Base-by-base conservation (phyloP, 2,797 vertebrate species). In the Hyperoplus immaculatus region DNA sequence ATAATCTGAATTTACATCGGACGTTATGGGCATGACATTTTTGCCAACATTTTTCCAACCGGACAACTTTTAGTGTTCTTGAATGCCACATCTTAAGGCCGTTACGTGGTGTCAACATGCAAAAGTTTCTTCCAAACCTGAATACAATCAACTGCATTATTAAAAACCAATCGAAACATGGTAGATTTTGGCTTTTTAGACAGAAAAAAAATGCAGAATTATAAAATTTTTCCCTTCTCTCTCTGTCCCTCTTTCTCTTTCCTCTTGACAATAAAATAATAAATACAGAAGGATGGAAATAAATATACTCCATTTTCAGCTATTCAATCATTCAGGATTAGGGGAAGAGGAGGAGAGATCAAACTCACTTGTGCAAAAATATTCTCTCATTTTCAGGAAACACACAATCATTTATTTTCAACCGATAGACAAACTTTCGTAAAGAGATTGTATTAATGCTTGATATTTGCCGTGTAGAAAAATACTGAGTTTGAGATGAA, bases 201-300 rank as follows among this genome's bases (percentile, higher is more conserved):
- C 21, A 18, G 49, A 10, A 63, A 68, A 63, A 68, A 63, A 58
- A 55, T 46, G 58, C 68, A 77, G 29, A 71, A n/a, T 16, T 53
- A 36, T 2, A 59, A 29, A 2, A 29, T 1, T 29, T 29, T 29
- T 29, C 29, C 29, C 29, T 29, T 29, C 29, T 29, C 29, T 29
- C 29, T 29, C 29, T 29, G 29, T 29, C 29, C n/a, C 4, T 21
- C 43, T 13, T 18, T 42, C 10, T 15, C 14, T 58, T 36, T 42
- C 43, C 38, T 51, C 42, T 18, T 21, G 7, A 81, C 13, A 69
- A 36, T 68, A 87, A 79, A 90, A 83, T 4, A 77, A 91, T 84
- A 92, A 91, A 94, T 92, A 92, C 43, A 54, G 51, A 4, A 5
- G 3, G 70, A 59, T 68, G 74, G 73, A 80, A 92, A 93, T 90